phyloP scores from a whole-genome alignment of 2,113 vertebrate species.

The Candoia aspera region DNA sequence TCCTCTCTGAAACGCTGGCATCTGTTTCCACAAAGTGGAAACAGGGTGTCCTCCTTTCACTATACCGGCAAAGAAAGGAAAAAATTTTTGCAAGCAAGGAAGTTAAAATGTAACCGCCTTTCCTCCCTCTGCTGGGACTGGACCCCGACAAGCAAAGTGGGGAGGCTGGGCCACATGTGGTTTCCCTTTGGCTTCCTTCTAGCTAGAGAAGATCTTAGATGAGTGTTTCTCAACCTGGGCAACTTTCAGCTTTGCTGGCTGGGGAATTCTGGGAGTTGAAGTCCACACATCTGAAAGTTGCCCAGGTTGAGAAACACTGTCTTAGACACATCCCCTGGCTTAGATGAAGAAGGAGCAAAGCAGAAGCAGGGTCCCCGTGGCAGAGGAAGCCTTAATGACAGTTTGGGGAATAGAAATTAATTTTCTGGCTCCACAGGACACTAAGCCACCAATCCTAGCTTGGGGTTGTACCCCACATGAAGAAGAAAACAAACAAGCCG shows the following conservation, averaged over 20 bases:
- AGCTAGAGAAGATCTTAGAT: neutral
- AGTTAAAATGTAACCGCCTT: neutral
- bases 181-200: neutral
- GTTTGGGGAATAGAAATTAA: neutral
- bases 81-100: rapidly evolving
- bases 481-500: neutral
- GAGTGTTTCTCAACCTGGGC: no score
- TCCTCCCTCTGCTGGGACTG: neutral
- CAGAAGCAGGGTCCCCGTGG: neutral
- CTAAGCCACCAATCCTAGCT: neutral
- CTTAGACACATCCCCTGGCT: neutral
- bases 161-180: neutral
- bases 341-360: neutral
- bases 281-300: no score
- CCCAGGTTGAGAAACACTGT: no score
- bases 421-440: neutral
- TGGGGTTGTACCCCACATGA: neutral
- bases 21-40: rapidly evolving
- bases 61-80: rapidly evolving
- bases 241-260: no score
- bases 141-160: neutral
- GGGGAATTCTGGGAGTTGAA: no score
- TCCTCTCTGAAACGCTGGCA: rapidly evolving
- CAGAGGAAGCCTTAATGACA: neutral
- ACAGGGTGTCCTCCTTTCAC: neutral